Conservation (phyloP, 2,113 vertebrate genomes). For the Galbula dea region DNA sequence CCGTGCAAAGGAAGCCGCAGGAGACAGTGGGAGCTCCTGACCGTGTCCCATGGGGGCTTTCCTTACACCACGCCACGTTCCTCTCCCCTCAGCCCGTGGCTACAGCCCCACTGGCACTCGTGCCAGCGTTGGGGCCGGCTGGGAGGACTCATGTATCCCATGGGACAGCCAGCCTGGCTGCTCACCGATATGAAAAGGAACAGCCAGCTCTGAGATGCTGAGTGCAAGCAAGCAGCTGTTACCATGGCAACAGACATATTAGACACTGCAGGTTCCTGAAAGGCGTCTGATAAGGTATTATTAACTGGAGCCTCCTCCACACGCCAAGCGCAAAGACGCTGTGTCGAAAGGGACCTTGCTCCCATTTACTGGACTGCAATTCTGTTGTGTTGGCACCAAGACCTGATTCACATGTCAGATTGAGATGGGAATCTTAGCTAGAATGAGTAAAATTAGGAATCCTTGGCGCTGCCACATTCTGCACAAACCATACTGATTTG, state of each 20-base stretch:
- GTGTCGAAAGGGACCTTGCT: conserved; percentile 35
- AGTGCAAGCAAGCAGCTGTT: conserved; percentile 70
- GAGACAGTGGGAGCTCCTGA: neutral
- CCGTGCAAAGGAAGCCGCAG: neutral
- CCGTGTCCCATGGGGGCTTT: neutral
- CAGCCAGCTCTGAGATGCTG: conserved; percentile 62
- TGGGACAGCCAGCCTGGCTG: conserved; percentile 29
- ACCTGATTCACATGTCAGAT: neutral
- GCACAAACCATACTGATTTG: neutral
- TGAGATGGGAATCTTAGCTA: neutral
- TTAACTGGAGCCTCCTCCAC: conserved; percentile 77
- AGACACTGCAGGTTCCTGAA: conserved; percentile 77
- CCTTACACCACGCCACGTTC: accelerated
- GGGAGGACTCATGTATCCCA: neutral
- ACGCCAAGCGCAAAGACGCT: conserved; percentile 25
- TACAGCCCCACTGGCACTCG: neutral
- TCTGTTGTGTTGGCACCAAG: conserved; percentile 10
- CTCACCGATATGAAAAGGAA: neutral
- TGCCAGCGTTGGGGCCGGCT: accelerated
- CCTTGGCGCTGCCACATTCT: neutral
- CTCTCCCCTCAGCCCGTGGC: neutral
- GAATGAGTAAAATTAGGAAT: neutral
- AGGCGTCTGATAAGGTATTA: conserved; percentile 81
- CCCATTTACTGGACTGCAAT: conserved; percentile 25
- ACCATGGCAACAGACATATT: conserved; percentile 77